Conservation (phyloP, 2,888 invertebrate species). For the Oligia latruncula region DNA sequence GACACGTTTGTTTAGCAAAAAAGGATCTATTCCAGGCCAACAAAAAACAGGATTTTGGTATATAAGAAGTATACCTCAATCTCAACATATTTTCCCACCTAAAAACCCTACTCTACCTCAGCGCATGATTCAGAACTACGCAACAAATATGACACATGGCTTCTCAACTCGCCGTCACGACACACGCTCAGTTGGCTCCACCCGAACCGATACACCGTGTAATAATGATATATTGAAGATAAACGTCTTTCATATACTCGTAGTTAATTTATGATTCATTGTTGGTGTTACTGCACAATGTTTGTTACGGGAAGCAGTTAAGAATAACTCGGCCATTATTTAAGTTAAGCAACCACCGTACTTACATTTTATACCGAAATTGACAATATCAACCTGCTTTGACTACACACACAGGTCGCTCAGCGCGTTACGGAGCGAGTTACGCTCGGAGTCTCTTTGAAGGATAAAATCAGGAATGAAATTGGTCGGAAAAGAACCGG, state of each 20-base stretch:
- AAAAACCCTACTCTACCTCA: slow-evolving; percentile 18
- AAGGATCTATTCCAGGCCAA: neutral
- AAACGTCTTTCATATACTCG: slow-evolving; percentile 45
- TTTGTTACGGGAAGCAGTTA: neutral
- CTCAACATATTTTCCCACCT: neutral
- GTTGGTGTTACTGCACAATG: slow-evolving; percentile 5
- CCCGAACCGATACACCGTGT: slow-evolving; percentile 62
- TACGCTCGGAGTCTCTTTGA: too few relatives aligned
- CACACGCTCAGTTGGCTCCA: slow-evolving; percentile 61
- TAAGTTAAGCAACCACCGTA: neutral
- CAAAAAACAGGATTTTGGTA: neutral
- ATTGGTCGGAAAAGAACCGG: too few relatives aligned
- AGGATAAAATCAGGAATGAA: too few relatives aligned
- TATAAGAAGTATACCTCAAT: neutral
- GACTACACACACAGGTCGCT: neutral
- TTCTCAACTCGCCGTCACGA: slow-evolving; percentile 38
- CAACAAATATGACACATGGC: slow-evolving; percentile 57
- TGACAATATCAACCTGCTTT: neutral
- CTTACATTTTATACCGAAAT: neutral
- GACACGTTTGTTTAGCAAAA: neutral
- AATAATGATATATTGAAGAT: slow-evolving; percentile 63
- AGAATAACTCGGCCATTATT: neutral
- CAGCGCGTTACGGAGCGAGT: too few relatives aligned
- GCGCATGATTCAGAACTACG: slow-evolving; percentile 29
- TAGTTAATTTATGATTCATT: slow-evolving; percentile 58